These are phyloP conservation scores for Lacanobia wlatinum DNA, from an alignment of 2,888 invertebrate genomes.

Conservation along the genomic window DNA sequence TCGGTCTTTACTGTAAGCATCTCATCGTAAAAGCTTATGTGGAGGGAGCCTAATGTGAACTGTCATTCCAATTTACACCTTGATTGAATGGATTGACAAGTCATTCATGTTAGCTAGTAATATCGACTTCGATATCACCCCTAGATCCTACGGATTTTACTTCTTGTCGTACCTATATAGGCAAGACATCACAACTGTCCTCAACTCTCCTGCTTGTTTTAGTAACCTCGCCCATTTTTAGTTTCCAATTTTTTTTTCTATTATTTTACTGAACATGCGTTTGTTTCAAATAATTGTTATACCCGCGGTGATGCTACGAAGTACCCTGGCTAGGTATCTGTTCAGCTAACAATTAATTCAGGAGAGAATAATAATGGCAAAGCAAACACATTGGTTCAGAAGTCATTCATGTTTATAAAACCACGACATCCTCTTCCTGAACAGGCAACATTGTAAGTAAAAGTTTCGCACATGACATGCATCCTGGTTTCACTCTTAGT, in stretches of 20 bases:
- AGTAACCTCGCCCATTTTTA: background rate
- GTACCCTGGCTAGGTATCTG: no score
- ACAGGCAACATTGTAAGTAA: slow-evolving; percentile 16
- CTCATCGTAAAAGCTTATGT: no score
- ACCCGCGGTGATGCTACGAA: no score
- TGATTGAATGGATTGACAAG: no score
- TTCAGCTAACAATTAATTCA: background rate
- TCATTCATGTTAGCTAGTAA: no score
- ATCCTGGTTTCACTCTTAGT: background rate
- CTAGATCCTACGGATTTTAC: background rate
- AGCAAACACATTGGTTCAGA: slow-evolving; percentile 7
- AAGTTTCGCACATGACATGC: background rate
- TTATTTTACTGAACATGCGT: background rate
- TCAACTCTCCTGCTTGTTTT: background rate
- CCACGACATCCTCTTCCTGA: slow-evolving; percentile 5
- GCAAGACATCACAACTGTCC: background rate
- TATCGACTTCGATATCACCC: no score
- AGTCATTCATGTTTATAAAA: background rate
- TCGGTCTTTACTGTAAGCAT: background rate
- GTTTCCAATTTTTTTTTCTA: background rate
- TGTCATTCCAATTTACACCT: no score
- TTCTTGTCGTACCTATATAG: background rate
- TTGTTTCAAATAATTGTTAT: no score
- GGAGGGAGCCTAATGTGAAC: no score
- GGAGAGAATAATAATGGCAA: background rate